Conservation (phyloP, 2,888 invertebrate species). For the Bhutanitis thaidina region DNA sequence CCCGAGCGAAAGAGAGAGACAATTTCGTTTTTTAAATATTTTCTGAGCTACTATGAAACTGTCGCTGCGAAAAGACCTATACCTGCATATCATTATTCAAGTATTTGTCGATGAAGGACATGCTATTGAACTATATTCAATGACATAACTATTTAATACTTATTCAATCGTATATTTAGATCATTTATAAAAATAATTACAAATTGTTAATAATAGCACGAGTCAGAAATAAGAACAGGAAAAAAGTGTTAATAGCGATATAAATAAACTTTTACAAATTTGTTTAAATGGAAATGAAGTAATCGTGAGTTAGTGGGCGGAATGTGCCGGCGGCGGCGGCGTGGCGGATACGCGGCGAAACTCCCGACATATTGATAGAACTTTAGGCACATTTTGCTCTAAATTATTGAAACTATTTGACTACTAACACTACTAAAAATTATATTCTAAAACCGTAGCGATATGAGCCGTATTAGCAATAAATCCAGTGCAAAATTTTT, state of each 20-base stretch:
- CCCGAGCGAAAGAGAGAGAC: not conserved
- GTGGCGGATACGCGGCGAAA: not conserved
- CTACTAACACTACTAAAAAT: not conserved
- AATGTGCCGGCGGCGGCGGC: conserved; percentile 32
- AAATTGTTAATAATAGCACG: not conserved
- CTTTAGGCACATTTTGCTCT: not conserved
- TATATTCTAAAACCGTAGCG: not conserved
- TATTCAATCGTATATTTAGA: too few relatives aligned
- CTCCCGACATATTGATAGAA: not conserved
- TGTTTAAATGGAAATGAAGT: conserved; percentile 28
- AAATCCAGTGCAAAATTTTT: not conserved
- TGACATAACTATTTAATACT: too few relatives aligned
- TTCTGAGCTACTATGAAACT: too few relatives aligned
- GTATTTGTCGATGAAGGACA: too few relatives aligned
- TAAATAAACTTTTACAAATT: conserved; percentile 5
- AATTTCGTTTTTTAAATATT: not conserved
- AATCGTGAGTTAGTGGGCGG: conserved; percentile 37
- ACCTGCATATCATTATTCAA: too few relatives aligned
- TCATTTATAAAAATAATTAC: not conserved
- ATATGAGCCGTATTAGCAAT: not conserved
- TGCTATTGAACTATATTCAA: too few relatives aligned
- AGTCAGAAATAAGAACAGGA: not conserved
- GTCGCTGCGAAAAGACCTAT: too few relatives aligned
- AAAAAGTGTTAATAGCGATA: not conserved
- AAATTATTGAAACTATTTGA: conserved; percentile 5